Base-by-base conservation (phyloP, 2,113 vertebrate species). In the Anoura caudifer region DNA sequence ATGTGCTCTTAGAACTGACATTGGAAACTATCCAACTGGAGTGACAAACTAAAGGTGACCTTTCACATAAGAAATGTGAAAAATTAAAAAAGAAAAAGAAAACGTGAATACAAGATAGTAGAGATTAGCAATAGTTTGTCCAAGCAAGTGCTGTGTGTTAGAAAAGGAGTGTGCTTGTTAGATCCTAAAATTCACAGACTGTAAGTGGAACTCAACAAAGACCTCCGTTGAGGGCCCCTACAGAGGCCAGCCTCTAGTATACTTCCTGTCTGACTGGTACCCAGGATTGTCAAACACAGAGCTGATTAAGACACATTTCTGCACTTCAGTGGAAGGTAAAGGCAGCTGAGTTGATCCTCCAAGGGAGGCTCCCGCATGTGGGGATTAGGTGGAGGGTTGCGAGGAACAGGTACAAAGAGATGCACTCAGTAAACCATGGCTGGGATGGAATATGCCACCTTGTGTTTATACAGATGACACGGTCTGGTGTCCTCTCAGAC, bases 1-100 rank as follows among this genome's bases (percentile, higher is more conserved):
- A 36, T 5, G 83, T 89, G 63, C 2, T 84, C 76, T 79, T 52
- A 43, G 63, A 16, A 50, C 13, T 45, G 41, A 94, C 90, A 93
- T 70, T 61, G 59, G 69, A 72, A 95, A 63, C 22, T 70, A 38
- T 47, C 86, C 47, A 87, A 69, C 59, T 84, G 63, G 87, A 95
- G 70, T 72, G 65, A 72, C 50, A 45, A 88, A 65, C 43, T 61
- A 59, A 90, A 95, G 36, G 33, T 95, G 79, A 88, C 45, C 31
- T 94, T 93, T 88, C 47, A 81, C n/a, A 56, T 72, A 50, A 95
- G 86, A 91, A 95, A 83, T 83, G 38, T 56, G 72, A 80, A 86
- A 73, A 61, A 41, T 67, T 14, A 76, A 92, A 47, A 50, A 4
- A 15, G 5, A 38, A 31, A 7, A 45, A 38, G n/a, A 50, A 41